These are phyloP conservation scores for Euleptes europaea DNA, from an alignment of 2,113 vertebrate species.

Conservation along the genomic window DNA sequence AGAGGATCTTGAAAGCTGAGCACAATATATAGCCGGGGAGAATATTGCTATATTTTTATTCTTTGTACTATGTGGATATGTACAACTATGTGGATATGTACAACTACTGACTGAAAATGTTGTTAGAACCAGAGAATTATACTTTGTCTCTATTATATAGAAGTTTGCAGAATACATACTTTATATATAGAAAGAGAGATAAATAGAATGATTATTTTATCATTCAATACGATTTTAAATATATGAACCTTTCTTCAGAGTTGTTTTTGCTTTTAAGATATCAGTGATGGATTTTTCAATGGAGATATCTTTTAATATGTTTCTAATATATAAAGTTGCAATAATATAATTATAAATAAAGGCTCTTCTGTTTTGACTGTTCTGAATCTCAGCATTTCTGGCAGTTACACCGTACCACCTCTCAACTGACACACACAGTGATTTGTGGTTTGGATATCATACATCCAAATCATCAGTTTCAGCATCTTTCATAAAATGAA, in stretches of 20 bases:
- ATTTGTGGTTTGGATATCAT: conserved; percentile 3
- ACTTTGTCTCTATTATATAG: conserved; percentile 60
- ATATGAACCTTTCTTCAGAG: conserved; percentile 60
- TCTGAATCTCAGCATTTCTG: conserved; percentile 3
- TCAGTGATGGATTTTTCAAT: conserved; percentile 65
- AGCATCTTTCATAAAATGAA: background rate
- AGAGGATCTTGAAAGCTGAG: conserved; percentile 47
- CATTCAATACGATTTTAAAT: conserved; percentile 72
- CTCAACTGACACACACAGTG: too few species aligned
- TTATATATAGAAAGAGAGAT: conserved; percentile 38
- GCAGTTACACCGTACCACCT: background rate
- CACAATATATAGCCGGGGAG: conserved; percentile 41
- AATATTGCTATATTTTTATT: conserved; percentile 58
- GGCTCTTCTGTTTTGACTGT: conserved; percentile 29
- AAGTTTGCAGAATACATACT: conserved; percentile 62
- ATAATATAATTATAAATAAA: conserved; percentile 76
- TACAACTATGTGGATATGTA: conserved; percentile 62
- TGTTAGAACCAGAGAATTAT: conserved; percentile 54
- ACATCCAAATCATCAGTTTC: conserved; percentile 8
- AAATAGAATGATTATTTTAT: conserved; percentile 63
- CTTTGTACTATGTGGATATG: conserved; percentile 65
- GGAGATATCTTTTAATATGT: conserved; percentile 72
- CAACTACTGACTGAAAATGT: conserved; percentile 59
- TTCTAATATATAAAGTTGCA: conserved; percentile 74
- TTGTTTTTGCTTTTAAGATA: conserved; percentile 70